These are phyloP conservation scores for Morus bassanus DNA, from an alignment of 2,797 vertebrate species.

Conservation along the genomic window DNA sequence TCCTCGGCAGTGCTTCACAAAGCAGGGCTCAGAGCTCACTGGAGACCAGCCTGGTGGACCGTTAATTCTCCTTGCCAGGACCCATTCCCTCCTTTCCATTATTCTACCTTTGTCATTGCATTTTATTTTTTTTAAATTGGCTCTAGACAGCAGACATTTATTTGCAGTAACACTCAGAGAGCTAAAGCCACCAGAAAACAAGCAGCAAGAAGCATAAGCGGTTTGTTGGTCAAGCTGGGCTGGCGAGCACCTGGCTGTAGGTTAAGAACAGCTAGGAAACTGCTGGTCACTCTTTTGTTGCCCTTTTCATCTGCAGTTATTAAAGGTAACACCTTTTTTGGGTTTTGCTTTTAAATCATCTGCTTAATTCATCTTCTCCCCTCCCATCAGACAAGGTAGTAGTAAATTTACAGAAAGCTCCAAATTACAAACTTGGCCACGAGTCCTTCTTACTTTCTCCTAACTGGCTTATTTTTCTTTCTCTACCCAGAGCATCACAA, in stretches of 20 bases:
- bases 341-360: background rate
- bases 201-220: background rate
- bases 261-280: background rate
- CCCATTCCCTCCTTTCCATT: background rate
- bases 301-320: background rate
- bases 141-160: background rate
- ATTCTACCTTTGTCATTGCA: background rate
- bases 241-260: background rate
- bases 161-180: background rate
- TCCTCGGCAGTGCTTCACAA: background rate
- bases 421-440: background rate
- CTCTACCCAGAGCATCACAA: background rate
- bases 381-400: background rate
- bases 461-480: background rate
- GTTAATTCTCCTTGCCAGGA: background rate
- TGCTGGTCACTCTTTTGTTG: background rate
- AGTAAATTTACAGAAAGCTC: background rate
- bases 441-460: background rate
- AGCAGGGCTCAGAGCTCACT: background rate
- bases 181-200: background rate
- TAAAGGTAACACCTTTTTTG: background rate
- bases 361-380: background rate
- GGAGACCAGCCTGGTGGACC: background rate
- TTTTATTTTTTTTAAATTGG: background rate
- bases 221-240: background rate